Evolutionary conservation across 92 coral and sea anemone genomes (phyloP).

Genomic region (Phenganax subtilis): DNA sequence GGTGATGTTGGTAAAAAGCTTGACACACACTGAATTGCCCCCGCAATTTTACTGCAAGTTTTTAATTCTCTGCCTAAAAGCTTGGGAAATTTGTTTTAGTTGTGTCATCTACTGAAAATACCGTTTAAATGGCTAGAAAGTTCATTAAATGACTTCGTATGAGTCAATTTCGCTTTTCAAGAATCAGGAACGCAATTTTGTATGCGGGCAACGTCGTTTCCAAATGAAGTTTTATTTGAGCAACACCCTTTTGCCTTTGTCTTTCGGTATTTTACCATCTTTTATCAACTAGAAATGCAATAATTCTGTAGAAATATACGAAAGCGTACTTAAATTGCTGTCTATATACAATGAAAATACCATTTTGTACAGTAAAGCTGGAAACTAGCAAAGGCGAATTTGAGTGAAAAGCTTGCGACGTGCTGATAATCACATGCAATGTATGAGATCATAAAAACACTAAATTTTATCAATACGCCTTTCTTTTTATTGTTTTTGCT

Average conservation of each 20-base stretch:
- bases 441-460: too few species aligned
- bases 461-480: neutral
- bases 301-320: neutral
- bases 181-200: too few species aligned
- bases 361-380: neutral
- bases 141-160: too few species aligned
- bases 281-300: neutral
- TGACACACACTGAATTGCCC: neutral
- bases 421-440: too few species aligned
- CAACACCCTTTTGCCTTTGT: neutral
- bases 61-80: neutral
- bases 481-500: neutral
- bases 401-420: neutral
- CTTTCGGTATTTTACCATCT: neutral
- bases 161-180: too few species aligned
- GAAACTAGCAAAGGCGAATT: neutral
- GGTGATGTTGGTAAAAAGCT: neutral
- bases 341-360: neutral
- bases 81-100: too few species aligned
- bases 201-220: too few species aligned
- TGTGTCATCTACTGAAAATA: neutral
- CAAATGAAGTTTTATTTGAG: neutral
- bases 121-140: too few species aligned
- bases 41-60: neutral
- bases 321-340: neutral